Evolutionary conservation across 1,140 invertebrate species (phyloP), one percentile per base, ranked within the genome.

Genomic region (Panagrolaimus sp.): DNA sequence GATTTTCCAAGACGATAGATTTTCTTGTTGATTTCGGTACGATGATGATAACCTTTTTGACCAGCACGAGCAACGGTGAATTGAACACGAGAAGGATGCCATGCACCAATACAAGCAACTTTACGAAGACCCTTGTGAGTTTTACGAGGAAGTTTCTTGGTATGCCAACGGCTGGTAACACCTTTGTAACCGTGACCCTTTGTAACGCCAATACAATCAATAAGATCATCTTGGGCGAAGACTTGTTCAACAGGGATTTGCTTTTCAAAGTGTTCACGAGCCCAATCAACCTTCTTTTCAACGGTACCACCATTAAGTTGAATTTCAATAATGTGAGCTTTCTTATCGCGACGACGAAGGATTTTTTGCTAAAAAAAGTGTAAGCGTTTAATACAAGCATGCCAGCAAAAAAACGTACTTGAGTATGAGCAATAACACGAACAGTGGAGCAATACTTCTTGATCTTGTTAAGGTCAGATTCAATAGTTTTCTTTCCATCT

Each of bases 11-110:
- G 93, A 76, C 95, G 89, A 86, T 98, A 99, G 78, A 99, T 97
- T 85, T 99, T 99, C 87, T 99, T 99, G 88, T 99, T 99, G 88
- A 98, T 96, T 85, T 99, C 95, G 55, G 96, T 99, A 84, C 96
- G 89, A 84, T 99, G 96, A 85, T 98, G 96, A 86, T 96, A 99
- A 83, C 96, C 96, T 85, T 98, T 98, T 84, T 99, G 96, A 90
- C 96, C 96, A 86, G 96, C 96, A 87, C 96, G 90, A 65, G 96
- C 96, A 65, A 99, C 96, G 70, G 94, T 96, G 87, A 94, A 98
- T 73, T 94, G 93, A 17, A 99, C 96, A 85, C 96, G 88, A 80
- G 92, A 94, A 71, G 96, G 96, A 98, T 99, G 96, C 96, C 96
- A 99, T n/a, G 96, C 96, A 85, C 96, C 96, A 86, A 99, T 98